phyloP scores from a whole-genome alignment of 2,888 invertebrate genomes.

The Sinelater perroti region DNA sequence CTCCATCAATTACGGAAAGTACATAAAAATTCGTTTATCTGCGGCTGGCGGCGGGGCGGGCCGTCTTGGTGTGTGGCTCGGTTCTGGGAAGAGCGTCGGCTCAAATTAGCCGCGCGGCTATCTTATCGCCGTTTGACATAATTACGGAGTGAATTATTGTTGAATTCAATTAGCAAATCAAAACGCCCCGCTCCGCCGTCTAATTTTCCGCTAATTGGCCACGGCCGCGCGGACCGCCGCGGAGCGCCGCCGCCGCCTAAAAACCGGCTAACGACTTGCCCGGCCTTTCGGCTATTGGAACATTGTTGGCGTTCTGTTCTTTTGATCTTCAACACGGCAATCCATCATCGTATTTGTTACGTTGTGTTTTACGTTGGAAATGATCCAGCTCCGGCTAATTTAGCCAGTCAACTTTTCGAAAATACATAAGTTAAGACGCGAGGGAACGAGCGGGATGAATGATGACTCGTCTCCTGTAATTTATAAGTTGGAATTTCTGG shows the following conservation, averaged over 20 bases:
- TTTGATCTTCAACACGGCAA: constrained; percentile 41
- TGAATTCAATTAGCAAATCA: constrained; percentile 44
- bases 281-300: constrained; percentile 23
- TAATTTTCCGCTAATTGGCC: constrained; percentile 35
- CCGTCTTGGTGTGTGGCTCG: constrained; percentile 28
- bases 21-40: no score
- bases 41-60: no score
- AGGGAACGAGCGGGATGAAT: constrained; percentile 30
- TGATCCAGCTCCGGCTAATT: constrained; percentile 41
- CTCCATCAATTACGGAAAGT: no score
- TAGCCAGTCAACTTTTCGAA: constrained; percentile 39
- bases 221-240: constrained; percentile 9
- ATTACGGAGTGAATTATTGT: constrained; percentile 45
- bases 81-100: constrained; percentile 24
- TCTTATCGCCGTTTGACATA: constrained; percentile 46
- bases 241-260: constrained; percentile 4
- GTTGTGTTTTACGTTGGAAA: constrained; percentile 40
- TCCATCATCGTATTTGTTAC: constrained; percentile 44
- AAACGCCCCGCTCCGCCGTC: constrained; percentile 5
- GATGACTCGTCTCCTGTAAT: constrained; percentile 18
- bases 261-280: constrained; percentile 24
- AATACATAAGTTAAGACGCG: constrained; percentile 35
- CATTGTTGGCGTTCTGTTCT: constrained; percentile 37
- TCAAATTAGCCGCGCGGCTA: constrained; percentile 15
- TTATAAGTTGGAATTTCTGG: constrained; percentile 5